phyloP scores from a whole-genome alignment of 2,113 vertebrate genomes.

The Tupaia chinensis region DNA sequence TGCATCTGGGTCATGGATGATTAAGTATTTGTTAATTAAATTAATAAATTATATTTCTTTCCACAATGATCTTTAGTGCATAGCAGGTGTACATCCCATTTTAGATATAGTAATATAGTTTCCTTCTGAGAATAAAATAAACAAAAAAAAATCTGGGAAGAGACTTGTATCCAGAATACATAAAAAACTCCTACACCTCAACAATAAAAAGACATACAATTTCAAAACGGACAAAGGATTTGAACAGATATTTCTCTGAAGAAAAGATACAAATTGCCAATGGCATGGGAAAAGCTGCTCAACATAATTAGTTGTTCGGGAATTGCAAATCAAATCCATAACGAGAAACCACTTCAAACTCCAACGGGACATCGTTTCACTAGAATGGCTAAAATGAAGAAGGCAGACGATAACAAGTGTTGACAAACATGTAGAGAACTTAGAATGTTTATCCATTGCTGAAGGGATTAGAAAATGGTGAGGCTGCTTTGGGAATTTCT shows the following conservation, averaged over 20 bases:
- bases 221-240: neutral
- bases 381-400: neutral
- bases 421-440: neutral
- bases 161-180: neutral
- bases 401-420: neutral
- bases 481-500: neutral
- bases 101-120: neutral
- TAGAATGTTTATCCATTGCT: neutral
- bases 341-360: neutral
- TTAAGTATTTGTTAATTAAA: neutral
- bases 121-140: constrained; percentile 7
- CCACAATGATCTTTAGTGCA: neutral
- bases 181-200: neutral
- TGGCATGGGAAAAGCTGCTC: neutral
- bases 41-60: neutral
- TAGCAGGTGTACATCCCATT: neutral
- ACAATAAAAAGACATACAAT: neutral
- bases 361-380: neutral
- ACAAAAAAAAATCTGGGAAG: neutral
- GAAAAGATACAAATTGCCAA: neutral
- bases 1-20: neutral
- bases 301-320: neutral
- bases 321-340: neutral
- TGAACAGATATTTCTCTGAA: neutral
- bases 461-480: neutral